Conservation (phyloP, 2,888 invertebrate species). For the Leptinotarsa haldemani region DNA sequence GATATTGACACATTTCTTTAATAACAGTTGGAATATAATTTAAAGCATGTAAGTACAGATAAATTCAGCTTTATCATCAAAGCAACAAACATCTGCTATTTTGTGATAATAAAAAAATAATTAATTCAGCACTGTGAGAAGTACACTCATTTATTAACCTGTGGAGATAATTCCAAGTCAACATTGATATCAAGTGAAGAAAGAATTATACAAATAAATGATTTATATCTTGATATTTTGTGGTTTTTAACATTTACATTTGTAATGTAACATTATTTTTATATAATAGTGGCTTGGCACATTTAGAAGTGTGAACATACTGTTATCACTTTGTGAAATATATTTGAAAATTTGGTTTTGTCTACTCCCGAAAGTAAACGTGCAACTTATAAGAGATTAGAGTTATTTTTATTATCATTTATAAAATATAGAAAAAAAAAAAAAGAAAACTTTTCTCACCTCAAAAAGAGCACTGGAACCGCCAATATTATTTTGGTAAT, state of each 20-base stretch:
- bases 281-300: too few relatives aligned
- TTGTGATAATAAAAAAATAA: background rate
- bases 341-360: too few relatives aligned
- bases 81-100: background rate
- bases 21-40: background rate
- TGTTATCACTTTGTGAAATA: too few relatives aligned
- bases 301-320: too few relatives aligned
- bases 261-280: too few relatives aligned
- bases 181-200: conserved; percentile 8
- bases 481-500: conserved; percentile 89
- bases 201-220: conserved; percentile 1
- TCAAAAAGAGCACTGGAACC: conserved; percentile 88
- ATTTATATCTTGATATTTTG: too few relatives aligned
- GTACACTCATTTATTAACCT: background rate
- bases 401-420: too few relatives aligned
- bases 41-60: background rate
- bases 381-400: too few relatives aligned
- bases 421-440: background rate
- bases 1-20: too few relatives aligned
- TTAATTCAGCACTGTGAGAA: background rate
- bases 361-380: too few relatives aligned
- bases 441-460: conserved; percentile 66
- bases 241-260: too few relatives aligned
- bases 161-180: background rate
- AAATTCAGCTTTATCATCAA: background rate